Base-by-base conservation (phyloP, 2,888 invertebrate species). In the Cremastinae sp. region DNA sequence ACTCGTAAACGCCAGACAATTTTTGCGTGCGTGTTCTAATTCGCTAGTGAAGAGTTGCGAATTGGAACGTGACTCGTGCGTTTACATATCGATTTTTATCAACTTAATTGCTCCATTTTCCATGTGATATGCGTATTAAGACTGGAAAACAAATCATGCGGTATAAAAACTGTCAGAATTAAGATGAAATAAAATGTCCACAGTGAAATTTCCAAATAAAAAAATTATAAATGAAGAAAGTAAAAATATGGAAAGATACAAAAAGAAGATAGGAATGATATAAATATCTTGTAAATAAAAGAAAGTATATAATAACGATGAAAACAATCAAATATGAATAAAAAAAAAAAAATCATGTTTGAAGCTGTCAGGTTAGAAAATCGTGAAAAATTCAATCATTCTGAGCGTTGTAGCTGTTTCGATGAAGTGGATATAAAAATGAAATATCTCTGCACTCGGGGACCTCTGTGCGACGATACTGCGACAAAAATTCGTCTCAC, bases 391-490 rank as follows among this genome's bases (percentile, higher is more conserved):
- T 43, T 39, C 9, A 56, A 53, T 28, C 62, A 28, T 59, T 65
- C 47, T 12, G 45, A 53, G 28, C 43, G 41, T 61, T 59, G n/a
- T 64, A 59, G 62, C 45, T 35, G 71, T 72, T 59, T 59, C 65
- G 65, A 53, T 65, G 69, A 62, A 69, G 14, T n/a, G n/a, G n/a
- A n/a, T n/a, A n/a, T 51, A 51, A 59, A 56, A 65, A 77, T 55
- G 69, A 70, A 55, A 70, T 74, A 77, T 73, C 70, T 55, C 43
- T 43, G 22, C 20, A 61, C 28, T 28, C 2, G 5, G 47, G 41
- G 65, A 69, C 59, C 62, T 68, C 70, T n/a, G 64, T 28, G 53
- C 70, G 75, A 78, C 71, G 74, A 59, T 65, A 70, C 70, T 69
- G 62, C 66, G 41, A 49, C 10, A 35, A 28, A 28, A 28, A 28